phyloP scores from a whole-genome alignment of 2,888 invertebrate species.

The Drosophila peninsularis region DNA sequence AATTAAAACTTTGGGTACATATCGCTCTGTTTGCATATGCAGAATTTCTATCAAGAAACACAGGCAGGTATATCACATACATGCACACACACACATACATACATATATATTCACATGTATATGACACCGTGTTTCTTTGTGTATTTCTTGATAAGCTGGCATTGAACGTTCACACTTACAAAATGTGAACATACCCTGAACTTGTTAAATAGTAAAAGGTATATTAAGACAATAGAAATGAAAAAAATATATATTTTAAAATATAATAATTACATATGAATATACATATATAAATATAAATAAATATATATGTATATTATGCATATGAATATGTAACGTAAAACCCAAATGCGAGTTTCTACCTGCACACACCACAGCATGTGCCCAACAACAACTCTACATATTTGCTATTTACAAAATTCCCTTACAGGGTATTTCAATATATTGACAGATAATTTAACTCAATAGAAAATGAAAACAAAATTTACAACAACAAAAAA shows the following conservation, averaged over 20 bases:
- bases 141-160: slow-evolving; percentile 53
- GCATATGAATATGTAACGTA: too few species aligned
- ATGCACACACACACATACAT: not conserved
- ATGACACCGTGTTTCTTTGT: slow-evolving; percentile 25
- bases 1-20: not conserved
- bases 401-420: too few species aligned
- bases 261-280: too few species aligned
- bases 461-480: too few species aligned
- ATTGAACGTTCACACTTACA: slow-evolving; percentile 39
- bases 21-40: slow-evolving; percentile 4
- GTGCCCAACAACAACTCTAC: too few species aligned
- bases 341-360: too few species aligned
- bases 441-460: too few species aligned
- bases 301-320: too few species aligned
- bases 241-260: not conserved
- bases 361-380: too few species aligned
- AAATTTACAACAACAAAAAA: too few species aligned
- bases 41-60: not conserved
- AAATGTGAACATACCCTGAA: slow-evolving; percentile 28
- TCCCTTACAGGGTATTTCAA: too few species aligned
- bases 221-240: not conserved
- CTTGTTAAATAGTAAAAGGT: not conserved
- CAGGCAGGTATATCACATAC: not conserved
- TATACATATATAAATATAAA: too few species aligned
- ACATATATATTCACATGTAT: not conserved